These are phyloP conservation scores for Oscheius myriophilus DNA, from an alignment of 2,888 invertebrate species.

Conservation along the genomic window DNA sequence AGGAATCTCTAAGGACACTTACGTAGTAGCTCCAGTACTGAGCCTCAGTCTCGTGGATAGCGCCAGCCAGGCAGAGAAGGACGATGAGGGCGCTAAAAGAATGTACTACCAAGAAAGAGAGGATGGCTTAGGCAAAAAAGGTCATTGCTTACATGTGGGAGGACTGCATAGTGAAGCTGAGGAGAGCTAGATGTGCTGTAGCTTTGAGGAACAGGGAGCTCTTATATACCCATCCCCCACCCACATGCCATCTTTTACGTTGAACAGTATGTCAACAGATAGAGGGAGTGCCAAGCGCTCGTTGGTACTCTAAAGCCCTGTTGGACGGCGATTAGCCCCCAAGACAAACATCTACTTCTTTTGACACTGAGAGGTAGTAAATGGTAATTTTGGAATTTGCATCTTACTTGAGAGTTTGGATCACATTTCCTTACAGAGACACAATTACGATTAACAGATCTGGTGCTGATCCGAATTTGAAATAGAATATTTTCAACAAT, in stretches of 20 bases:
- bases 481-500: too few species aligned
- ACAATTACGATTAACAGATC: too few species aligned
- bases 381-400: too few species aligned
- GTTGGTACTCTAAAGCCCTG: slow-evolving; percentile 26
- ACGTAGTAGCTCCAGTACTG: slow-evolving; percentile 40
- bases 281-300: slow-evolving; percentile 14
- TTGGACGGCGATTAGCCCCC: slow-evolving; percentile 13
- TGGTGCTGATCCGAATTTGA: too few species aligned
- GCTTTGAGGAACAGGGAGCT: background rate
- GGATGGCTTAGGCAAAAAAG: background rate
- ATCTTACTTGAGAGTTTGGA: too few species aligned
- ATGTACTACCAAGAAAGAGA: too few species aligned
- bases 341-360: slow-evolving; percentile 8
- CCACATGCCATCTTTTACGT: slow-evolving; percentile 27
- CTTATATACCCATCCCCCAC: slow-evolving; percentile 21
- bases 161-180: slow-evolving; percentile 13
- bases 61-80: slow-evolving; percentile 37
- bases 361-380: too few species aligned
- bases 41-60: slow-evolving; percentile 42
- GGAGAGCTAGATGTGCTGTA: slow-evolving; percentile 11
- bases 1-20: slow-evolving; percentile 5
- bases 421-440: too few species aligned
- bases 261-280: slow-evolving; percentile 27
- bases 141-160: slow-evolving; percentile 23
- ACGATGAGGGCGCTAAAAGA: slow-evolving; percentile 31